Base-by-base conservation (phyloP, 2,888 invertebrate species). In the Leptogaster cylindrica region DNA sequence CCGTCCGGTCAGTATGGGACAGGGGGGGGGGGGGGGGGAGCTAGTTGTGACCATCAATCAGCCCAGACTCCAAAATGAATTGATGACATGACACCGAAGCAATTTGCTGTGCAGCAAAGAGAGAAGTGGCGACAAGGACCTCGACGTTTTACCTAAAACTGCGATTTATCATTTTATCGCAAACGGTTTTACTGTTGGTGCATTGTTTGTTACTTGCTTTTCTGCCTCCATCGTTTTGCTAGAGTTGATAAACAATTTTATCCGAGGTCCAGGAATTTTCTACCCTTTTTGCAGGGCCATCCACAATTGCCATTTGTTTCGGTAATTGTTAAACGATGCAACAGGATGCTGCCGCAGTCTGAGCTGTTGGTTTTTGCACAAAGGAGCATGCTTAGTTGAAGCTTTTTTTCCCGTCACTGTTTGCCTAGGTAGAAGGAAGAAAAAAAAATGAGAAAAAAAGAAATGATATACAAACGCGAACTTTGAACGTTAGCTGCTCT, bases 251-350 rank as follows among this genome's bases (percentile, higher is more conserved):
- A 31, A 46, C 28, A 64, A 31, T 14, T 41, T 23, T 44, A 44
- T 39, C 41, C 20, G 23, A n/a, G 28, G 46, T 23, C 25, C 39
- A 33, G 20, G 41, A 10, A 25, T 48, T 27, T 63, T 48, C 33
- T 27, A 23, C 10, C 48, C 33, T 64, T 33, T 50, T 48, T 39
- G 41, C 41, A 27, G 20, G 61, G 51, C 44, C 66, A 51, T 66
- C 70, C 68, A 18, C 51, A 70, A 67, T 58, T 68, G 51, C 65
- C 58, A 70, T 70, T 68, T 70, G 67, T 70, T 68, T 68, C 67
- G 68, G 67, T 70, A 70, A 70, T 70, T 70, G 70, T 70, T 70
- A 68, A 70, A 67, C 68, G 68, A 70, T 70, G 70, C 70, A 70
- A 70, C 70, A 70, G 70, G 70, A 67, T 66, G 64, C 31, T 14